Evolutionary conservation across 2,113 vertebrate genomes (phyloP), one percentile per base, ranked within the genome.

Genomic region (Platichthys stellatus): DNA sequence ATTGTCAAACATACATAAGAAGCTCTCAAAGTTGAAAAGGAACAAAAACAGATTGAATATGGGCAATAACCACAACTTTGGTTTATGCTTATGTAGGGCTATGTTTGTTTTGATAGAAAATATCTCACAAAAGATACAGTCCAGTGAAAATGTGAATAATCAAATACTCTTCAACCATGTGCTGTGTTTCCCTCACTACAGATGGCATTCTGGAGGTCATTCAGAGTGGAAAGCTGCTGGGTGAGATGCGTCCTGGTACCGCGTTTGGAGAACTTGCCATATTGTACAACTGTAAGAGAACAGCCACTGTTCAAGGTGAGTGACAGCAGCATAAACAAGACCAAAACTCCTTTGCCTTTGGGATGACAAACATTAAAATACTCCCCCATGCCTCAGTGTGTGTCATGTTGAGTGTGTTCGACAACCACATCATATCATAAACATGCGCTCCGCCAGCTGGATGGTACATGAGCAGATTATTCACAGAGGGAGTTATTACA

Each of bases 241-340:
- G 95, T 14, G 91, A 94, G 74, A 95, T 95, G 93, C 88, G 51
- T 53, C 92, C 94, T n/a, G 94, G 94, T 6, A 95, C 94, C 6
- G 95, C 93, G 0, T 95, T 95, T 57, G 94, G 95, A 62, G 95
- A 95, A 84, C 79, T 95, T 77, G 95, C 95, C 26, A 95, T 95
- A 15, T 83, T 95, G 14, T 95, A 95, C 87, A 95, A 95, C 89
- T 95, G 95, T 70, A 94, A 95, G 70, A 92, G 95, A 82, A 95
- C 95, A n/a, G 95, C 95, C 17, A 95, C 93, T 0, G 93, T 95
- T 11, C 95, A 92, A 93, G 94, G 95, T 95, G 75, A 88, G 82
- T 26, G 35, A 62, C 43, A 38, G 57, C 26, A 8, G 4, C 15
- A 21, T 8, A 10, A 43, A 66, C 45, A 15, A 18, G 40, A 12